Evolutionary conservation across 2,797 vertebrate species (phyloP).

Genomic region (Ficedula albicollis): DNA sequence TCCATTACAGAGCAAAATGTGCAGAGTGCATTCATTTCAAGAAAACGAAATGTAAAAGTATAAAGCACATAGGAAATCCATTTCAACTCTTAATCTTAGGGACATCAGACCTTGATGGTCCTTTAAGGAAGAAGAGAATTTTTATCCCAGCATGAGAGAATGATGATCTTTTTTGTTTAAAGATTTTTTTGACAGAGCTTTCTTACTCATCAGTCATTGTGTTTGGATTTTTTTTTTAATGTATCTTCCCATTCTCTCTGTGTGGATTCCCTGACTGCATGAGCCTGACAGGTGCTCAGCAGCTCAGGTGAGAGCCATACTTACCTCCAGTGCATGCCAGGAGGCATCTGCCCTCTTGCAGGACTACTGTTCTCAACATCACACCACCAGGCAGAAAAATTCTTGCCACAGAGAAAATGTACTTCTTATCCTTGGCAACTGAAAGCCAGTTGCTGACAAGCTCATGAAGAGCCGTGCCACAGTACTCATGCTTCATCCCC

Average conservation of each 20-base stretch:
- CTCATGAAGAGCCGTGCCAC: neutral
- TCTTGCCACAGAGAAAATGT: neutral
- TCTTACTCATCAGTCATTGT: neutral
- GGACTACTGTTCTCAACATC: neutral
- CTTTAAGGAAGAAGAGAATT: conserved; percentile 26
- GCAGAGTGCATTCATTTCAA: conserved; percentile 65
- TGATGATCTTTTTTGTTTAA: conserved; percentile 16
- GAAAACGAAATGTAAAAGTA: neutral
- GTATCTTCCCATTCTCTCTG: neutral
- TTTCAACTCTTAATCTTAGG: conserved; percentile 61
- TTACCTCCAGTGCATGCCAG: neutral
- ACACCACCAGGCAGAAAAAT: neutral
- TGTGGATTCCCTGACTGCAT: neutral
- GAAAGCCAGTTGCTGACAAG: neutral
- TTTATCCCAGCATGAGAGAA: conserved; percentile 47
- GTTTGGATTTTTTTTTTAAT: neutral
- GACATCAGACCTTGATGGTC: conserved; percentile 18
- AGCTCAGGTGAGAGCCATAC: neutral
- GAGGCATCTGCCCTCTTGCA: neutral
- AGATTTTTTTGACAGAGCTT: neutral
- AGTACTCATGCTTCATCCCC: neutral
- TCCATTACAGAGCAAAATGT: conserved; percentile 66
- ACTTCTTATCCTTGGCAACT: neutral
- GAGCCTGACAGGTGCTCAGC: neutral
- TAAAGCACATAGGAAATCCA: conserved; percentile 64